Percentiles rank a stretch among this genome's conserved stretches.
Evolutionary conservation across 2,888 invertebrate species (phyloP).

Genomic region (Geophilus truncorum): DNA sequence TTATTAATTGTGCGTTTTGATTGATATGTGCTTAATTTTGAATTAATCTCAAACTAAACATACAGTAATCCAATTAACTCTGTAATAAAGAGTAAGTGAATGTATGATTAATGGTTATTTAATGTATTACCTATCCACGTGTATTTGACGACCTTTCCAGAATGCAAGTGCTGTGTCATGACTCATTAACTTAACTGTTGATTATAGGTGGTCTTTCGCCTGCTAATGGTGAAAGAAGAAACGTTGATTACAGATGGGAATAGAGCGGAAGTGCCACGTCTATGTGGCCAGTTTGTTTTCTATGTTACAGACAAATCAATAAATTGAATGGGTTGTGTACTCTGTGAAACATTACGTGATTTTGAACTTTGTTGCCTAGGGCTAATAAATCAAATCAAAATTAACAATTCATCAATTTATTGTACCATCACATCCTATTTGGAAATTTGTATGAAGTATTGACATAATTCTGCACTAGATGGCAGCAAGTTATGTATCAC

Average conservation of each 20-base stretch:
- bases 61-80: background rate
- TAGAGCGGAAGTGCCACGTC: too few relatives aligned
- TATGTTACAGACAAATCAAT: background rate
- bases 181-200: background rate
- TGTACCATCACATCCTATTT: too few relatives aligned
- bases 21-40: too few relatives aligned
- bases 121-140: background rate
- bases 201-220: background rate
- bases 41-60: too few relatives aligned
- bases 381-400: too few relatives aligned
- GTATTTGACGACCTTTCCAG: background rate
- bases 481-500: background rate
- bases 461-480: background rate
- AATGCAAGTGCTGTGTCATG: background rate
- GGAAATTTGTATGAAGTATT: background rate
- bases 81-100: background rate
- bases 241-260: background rate
- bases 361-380: too few relatives aligned
- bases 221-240: background rate
- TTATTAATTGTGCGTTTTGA: too few relatives aligned
- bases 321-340: background rate
- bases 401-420: too few relatives aligned
- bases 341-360: background rate
- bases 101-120: background rate
- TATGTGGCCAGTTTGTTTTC: background rate